phyloP scores from a whole-genome alignment of 2,888 invertebrate genomes.

The Rotaria macrura region DNA sequence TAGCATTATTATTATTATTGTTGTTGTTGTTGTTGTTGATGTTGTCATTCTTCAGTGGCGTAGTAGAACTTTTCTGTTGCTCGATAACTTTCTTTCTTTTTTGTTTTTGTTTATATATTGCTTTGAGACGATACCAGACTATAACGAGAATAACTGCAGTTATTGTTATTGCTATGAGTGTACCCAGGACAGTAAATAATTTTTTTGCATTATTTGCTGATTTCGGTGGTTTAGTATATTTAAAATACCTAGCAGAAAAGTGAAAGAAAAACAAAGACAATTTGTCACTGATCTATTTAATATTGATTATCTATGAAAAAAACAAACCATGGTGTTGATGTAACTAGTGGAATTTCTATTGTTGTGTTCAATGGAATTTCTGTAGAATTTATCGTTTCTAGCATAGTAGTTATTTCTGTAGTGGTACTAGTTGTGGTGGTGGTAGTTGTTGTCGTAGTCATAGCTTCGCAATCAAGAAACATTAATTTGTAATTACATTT shows the following conservation, averaged over 20 bases:
- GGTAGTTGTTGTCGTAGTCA: not conserved
- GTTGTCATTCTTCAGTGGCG: no score
- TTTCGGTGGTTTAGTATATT: not conserved
- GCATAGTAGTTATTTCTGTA: not conserved
- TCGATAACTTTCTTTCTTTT: not conserved
- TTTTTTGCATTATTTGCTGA: not conserved
- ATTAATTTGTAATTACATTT: not conserved
- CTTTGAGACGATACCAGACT: not conserved
- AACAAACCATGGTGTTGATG: not conserved
- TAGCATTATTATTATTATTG: not conserved
- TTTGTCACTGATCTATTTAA: no score
- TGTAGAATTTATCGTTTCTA: not conserved
- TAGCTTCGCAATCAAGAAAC: not conserved
- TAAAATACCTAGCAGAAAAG: not conserved
- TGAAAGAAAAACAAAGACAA: not conserved
- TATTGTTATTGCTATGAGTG: not conserved
- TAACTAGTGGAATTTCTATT: not conserved
- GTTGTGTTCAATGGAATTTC: not conserved
- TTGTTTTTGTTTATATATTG: not conserved
- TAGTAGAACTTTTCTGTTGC: not conserved
- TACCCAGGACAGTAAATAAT: not conserved
- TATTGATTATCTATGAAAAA: not conserved
- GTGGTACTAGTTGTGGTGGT: not conserved
- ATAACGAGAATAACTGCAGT: not conserved
- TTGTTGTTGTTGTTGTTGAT: no score